Percentiles rank a stretch among this genome's conserved stretches.
Evolutionary conservation across 2,113 vertebrate genomes (phyloP).

Genomic region (Clarias batrachus): DNA sequence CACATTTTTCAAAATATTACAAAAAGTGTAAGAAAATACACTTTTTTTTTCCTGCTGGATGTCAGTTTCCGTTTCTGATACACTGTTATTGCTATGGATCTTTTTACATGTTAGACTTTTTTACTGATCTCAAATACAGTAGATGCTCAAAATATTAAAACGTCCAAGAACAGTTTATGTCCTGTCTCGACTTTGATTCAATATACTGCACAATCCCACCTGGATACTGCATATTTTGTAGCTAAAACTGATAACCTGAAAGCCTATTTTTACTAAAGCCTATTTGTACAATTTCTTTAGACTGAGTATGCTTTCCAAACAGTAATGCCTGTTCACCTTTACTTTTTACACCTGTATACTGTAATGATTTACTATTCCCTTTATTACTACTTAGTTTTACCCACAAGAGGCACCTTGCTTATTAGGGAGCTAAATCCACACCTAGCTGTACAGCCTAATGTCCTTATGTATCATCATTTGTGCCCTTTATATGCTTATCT

Average conservation of each 20-base stretch:
- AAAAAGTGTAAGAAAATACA: neutral
- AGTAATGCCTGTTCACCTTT: neutral
- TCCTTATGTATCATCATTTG: conserved; percentile 23
- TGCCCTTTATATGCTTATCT: conserved; percentile 41
- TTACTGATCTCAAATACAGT: neutral
- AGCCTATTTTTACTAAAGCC: neutral
- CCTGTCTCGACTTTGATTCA: neutral
- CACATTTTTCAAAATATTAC: neutral
- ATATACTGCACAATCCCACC: neutral
- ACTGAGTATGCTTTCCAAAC: neutral
- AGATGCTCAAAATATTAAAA: neutral
- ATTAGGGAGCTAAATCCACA: conserved; percentile 20
- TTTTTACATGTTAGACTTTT: neutral
- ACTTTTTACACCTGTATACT: neutral
- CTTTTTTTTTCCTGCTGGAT: neutral
- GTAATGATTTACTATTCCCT: neutral
- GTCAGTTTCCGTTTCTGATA: neutral
- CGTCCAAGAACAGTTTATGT: neutral
- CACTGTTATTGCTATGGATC: neutral
- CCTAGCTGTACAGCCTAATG: conserved; percentile 9
- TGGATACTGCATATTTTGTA: neutral
- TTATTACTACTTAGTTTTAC: neutral
- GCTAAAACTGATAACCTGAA: neutral
- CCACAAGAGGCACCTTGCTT: neutral
- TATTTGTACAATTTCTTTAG: neutral